Evolutionary conservation across 1,140 invertebrate species (phyloP).

Genomic region (Musca vetustissima): DNA sequence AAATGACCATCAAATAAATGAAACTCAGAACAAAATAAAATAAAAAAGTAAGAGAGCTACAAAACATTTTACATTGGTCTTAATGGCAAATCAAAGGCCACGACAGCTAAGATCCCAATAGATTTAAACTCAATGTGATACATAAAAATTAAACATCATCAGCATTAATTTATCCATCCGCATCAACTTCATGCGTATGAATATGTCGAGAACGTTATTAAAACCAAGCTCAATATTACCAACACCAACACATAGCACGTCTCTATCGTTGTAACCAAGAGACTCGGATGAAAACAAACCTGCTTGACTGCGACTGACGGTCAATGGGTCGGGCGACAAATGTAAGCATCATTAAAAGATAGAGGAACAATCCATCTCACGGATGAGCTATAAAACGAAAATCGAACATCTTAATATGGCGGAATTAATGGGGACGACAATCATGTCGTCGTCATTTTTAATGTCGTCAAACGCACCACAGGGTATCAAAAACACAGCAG

Average conservation of each 20-base stretch:
- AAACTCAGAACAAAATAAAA: neutral
- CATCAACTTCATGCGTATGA: too few relatives aligned
- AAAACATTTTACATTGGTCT: too few relatives aligned
- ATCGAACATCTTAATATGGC: slow-evolving; percentile 17
- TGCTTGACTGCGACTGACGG: neutral
- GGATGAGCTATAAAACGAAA: too few relatives aligned
- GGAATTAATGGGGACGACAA: slow-evolving; percentile 12
- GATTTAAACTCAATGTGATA: too few relatives aligned
- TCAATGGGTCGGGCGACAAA: neutral
- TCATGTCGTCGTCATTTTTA: slow-evolving; percentile 7
- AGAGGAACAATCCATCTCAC: too few relatives aligned
- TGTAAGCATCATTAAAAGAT: neutral
- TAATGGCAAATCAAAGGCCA: too few relatives aligned
- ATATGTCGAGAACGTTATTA: neutral
- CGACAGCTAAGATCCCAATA: too few relatives aligned
- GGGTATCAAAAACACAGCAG: neutral
- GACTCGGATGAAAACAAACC: neutral
- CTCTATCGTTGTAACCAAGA: neutral
- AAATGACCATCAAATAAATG: slow-evolving; percentile 11
- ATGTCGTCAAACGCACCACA: slow-evolving; percentile 2
- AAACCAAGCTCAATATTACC: neutral
- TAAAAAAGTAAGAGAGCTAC: too few relatives aligned
- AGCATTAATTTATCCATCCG: too few relatives aligned
- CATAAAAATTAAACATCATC: too few relatives aligned
- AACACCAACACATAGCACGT: neutral